phyloP scores from a whole-genome alignment of 2,888 invertebrate species.

The Caenorhabditis sp. region DNA sequence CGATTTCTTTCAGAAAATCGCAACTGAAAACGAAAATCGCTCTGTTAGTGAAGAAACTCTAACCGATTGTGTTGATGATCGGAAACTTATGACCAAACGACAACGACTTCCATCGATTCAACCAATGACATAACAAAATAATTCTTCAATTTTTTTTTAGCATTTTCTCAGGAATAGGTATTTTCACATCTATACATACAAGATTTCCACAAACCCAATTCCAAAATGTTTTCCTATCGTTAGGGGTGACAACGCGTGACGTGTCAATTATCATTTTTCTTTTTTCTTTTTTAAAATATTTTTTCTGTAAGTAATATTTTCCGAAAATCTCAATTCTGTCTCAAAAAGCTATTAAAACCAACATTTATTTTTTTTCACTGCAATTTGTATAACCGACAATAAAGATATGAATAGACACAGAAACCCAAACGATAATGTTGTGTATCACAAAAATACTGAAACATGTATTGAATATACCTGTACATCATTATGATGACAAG shows the following conservation, averaged over 20 bases:
- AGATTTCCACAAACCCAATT: not conserved
- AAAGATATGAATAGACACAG: not conserved
- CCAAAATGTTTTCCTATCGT: not conserved
- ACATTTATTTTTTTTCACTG: not conserved
- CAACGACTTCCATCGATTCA: slow-evolving; percentile 51
- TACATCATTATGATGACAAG: not conserved
- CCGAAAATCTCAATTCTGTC: not conserved
- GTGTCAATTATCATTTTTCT: not conserved
- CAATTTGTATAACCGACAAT: not conserved
- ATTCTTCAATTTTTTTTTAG: not conserved
- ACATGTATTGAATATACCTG: not conserved
- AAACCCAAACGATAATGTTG: not conserved
- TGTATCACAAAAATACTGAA: not conserved
- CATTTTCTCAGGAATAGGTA: not conserved
- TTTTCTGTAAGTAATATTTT: too few species aligned
- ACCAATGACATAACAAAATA: slow-evolving; percentile 36
- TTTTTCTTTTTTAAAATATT: too few species aligned
- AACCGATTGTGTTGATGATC: slow-evolving; percentile 49
- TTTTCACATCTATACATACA: not conserved
- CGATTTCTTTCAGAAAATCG: slow-evolving; percentile 35
- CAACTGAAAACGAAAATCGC: slow-evolving; percentile 56
- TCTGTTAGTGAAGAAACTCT: slow-evolving; percentile 66
- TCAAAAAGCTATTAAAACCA: not conserved
- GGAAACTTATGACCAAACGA: slow-evolving; percentile 48
- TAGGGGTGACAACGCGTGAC: not conserved